Evolutionary conservation across 2,888 invertebrate genomes (phyloP).

Genomic region (Dinocampus coccinellae): DNA sequence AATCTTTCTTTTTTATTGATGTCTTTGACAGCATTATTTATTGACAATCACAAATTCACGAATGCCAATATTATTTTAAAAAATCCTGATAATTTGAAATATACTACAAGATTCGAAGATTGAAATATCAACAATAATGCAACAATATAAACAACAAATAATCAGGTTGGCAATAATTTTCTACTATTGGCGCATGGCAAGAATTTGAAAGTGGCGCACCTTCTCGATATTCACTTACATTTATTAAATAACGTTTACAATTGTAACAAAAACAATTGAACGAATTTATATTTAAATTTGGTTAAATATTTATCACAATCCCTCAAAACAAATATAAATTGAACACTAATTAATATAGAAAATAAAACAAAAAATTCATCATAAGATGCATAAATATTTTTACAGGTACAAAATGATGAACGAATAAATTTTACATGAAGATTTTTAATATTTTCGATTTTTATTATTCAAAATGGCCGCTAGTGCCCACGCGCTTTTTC

Average conservation of each 20-base stretch:
- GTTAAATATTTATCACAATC: too few species aligned
- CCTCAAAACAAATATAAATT: too few species aligned
- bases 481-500: neutral
- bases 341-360: too few species aligned
- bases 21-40: constrained; percentile 32
- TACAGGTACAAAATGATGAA: neutral
- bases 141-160: neutral
- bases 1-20: constrained; percentile 51
- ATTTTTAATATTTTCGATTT: neutral
- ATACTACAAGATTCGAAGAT: neutral
- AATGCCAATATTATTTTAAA: neutral
- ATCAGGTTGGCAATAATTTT: neutral
- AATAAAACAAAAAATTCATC: too few species aligned
- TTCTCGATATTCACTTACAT: too few species aligned
- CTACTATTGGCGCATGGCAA: too few species aligned
- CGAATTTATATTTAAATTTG: too few species aligned
- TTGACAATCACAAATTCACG: neutral
- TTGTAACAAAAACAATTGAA: too few species aligned
- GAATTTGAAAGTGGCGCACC: too few species aligned
- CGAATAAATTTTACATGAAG: neutral
- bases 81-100: neutral
- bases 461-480: neutral
- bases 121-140: neutral
- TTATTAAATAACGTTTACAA: too few species aligned
- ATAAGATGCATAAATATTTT: too few species aligned